Percentiles rank a stretch among this genome's conserved stretches.
These are phyloP conservation scores for Acleris literana DNA, from an alignment of 2,888 invertebrate species.

Conservation along the genomic window DNA sequence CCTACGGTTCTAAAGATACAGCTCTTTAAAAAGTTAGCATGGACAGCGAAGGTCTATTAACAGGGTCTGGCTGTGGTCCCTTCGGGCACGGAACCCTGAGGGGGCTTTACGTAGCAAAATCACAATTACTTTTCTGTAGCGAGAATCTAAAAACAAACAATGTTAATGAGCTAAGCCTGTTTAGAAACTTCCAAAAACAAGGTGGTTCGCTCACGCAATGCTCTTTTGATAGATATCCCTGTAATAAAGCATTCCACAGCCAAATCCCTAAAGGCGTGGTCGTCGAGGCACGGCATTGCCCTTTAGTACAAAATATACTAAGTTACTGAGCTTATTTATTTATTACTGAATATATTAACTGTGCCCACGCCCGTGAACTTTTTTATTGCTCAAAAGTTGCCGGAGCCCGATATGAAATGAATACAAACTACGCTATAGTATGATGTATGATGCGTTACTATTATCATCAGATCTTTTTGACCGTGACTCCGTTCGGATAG, in stretches of 20 bases:
- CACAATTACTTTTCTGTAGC: too few species aligned
- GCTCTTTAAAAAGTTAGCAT: too few species aligned
- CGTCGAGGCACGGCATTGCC: background rate
- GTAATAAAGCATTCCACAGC: constrained; percentile 2
- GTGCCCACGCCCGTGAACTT: background rate
- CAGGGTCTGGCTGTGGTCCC: too few species aligned
- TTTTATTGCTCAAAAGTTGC: background rate
- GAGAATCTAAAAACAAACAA: background rate
- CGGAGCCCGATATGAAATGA: background rate
- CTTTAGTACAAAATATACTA: background rate
- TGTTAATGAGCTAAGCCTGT: constrained; percentile 4
- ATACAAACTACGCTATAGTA: background rate
- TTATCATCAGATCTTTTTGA: too few species aligned
- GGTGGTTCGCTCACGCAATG: constrained; percentile 6
- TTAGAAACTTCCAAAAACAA: background rate
- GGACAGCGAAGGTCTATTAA: too few species aligned
- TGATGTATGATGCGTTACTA: too few species aligned
- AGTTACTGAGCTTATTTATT: background rate
- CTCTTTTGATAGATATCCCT: constrained; percentile 12
- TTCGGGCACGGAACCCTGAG: too few species aligned
- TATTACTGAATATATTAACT: background rate
- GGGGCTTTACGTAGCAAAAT: too few species aligned
- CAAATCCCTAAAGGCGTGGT: constrained; percentile 5
- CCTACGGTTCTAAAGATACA: too few species aligned
- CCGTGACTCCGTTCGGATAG: too few species aligned